Percentiles rank a stretch among this genome's conserved stretches.
These are phyloP conservation scores for Halcyon senegalensis DNA, from an alignment of 2,113 vertebrate genomes.

Conservation along the genomic window DNA sequence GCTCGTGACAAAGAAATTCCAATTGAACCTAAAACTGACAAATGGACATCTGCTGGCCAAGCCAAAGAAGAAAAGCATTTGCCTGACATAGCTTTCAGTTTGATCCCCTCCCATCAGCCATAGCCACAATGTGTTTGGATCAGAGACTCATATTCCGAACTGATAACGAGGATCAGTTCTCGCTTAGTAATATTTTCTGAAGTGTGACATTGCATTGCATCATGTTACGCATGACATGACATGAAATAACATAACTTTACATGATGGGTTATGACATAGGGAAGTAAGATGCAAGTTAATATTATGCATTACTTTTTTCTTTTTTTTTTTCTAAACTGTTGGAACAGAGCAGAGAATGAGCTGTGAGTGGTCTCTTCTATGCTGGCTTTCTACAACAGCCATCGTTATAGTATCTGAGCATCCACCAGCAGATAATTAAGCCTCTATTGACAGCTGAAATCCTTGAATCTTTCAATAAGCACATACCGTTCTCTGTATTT, in stretches of 20 bases:
- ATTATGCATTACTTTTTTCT: not conserved
- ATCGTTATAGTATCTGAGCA: conserved; percentile 13
- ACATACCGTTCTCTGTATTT: not conserved
- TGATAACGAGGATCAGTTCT: conserved; percentile 18
- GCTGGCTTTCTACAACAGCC: conserved; percentile 8
- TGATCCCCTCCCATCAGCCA: conserved; percentile 15
- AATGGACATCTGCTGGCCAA: conserved; percentile 49
- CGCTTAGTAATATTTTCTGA: conserved; percentile 34
- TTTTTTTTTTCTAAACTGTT: not conserved
- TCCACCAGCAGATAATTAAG: conserved; percentile 51
- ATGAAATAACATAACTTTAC: not conserved
- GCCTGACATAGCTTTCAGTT: not conserved
- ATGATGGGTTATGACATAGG: conserved; percentile 28
- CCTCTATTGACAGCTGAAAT: conserved; percentile 51
- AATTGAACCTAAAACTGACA: conserved; percentile 25
- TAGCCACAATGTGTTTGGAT: conserved; percentile 5
- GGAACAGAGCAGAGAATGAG: not conserved
- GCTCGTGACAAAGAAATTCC: conserved; percentile 5
- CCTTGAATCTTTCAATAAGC: conserved; percentile 55
- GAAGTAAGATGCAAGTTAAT: not conserved
- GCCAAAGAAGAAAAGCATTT: not conserved
- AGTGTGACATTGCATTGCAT: conserved; percentile 37
- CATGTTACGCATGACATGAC: not conserved
- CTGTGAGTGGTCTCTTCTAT: conserved; percentile 6
- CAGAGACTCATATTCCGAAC: not conserved